Conservation (phyloP, 2,888 invertebrate genomes). For the Pyrocoelia pectoralis region DNA sequence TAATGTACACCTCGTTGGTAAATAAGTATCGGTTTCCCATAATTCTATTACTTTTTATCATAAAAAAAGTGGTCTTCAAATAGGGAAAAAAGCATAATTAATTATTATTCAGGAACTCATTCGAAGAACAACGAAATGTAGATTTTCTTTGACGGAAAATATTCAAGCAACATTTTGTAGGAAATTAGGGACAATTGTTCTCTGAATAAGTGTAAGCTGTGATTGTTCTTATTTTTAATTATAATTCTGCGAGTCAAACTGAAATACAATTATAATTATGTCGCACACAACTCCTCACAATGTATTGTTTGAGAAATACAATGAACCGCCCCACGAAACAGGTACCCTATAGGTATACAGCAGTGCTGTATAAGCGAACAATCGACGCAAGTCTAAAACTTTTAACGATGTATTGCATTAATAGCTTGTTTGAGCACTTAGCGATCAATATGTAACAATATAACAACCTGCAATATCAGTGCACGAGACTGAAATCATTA, state of each 20-base stretch:
- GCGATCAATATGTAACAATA: slow-evolving; percentile 56
- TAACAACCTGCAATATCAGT: slow-evolving; percentile 42
- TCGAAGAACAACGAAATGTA: background rate
- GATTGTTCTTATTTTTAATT: slow-evolving; percentile 56
- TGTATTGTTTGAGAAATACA: slow-evolving; percentile 56
- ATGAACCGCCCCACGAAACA: slow-evolving; percentile 55
- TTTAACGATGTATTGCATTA: slow-evolving; percentile 61
- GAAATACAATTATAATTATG: slow-evolving; percentile 60
- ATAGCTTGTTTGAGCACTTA: slow-evolving; percentile 59
- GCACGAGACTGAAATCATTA: slow-evolving; percentile 33
- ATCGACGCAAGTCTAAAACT: slow-evolving; percentile 60
- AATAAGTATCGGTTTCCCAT: no score
- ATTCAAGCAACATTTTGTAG: slow-evolving; percentile 11
- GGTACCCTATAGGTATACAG: slow-evolving; percentile 51
- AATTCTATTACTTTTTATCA: no score
- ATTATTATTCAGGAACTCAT: background rate
- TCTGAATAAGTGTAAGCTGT: slow-evolving; percentile 25
- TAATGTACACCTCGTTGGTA: no score
- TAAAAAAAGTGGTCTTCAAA: no score
- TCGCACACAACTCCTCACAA: slow-evolving; percentile 57
- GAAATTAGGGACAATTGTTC: slow-evolving; percentile 15
- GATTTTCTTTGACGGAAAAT: background rate
- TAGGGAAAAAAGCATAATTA: background rate
- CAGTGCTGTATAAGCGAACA: slow-evolving; percentile 53
- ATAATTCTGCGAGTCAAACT: slow-evolving; percentile 56